Percentiles rank a stretch among this genome's conserved stretches.
phyloP scores from a whole-genome alignment of 2,888 invertebrate genomes.

The Matsumyia berberina region DNA sequence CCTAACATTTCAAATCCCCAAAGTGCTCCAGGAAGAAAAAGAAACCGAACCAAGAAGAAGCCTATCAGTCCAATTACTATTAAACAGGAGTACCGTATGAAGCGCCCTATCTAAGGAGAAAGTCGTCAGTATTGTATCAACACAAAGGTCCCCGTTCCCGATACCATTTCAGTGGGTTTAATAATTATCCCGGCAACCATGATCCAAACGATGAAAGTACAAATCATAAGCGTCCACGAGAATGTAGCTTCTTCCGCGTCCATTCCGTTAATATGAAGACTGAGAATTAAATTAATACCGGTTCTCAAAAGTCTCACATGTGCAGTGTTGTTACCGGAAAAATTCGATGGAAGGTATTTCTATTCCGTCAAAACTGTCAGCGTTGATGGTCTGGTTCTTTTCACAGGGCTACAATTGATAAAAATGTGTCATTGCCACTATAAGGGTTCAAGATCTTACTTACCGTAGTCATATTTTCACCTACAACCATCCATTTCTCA shows the following conservation, averaged over 20 bases:
- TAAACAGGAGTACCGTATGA: conserved; percentile 80
- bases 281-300: not conserved
- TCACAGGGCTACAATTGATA: not conserved
- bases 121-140: not conserved
- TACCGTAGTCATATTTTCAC: conserved; percentile 24
- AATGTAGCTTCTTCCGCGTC: conserved; percentile 2
- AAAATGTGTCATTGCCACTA: no score
- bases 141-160: not conserved
- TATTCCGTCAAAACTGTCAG: not conserved
- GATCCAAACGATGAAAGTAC: conserved; percentile 51
- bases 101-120: conserved; percentile 80
- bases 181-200: conserved; percentile 22
- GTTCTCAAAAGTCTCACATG: not conserved
- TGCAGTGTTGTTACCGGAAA: conserved; percentile 29
- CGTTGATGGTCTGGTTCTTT: not conserved
- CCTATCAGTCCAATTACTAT: conserved; percentile 78
- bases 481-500: conserved; percentile 56
- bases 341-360: conserved; percentile 47
- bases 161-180: conserved; percentile 36
- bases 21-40: conserved; percentile 44
- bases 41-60: conserved; percentile 72
- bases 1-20: no score
- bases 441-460: no score
- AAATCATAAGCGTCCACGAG: conserved; percentile 70
- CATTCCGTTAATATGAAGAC: conserved; percentile 25